Evolutionary conservation across 2,113 vertebrate genomes (phyloP), one percentile per base, ranked within the genome.

Genomic region (Cephalopterus ornatus): DNA sequence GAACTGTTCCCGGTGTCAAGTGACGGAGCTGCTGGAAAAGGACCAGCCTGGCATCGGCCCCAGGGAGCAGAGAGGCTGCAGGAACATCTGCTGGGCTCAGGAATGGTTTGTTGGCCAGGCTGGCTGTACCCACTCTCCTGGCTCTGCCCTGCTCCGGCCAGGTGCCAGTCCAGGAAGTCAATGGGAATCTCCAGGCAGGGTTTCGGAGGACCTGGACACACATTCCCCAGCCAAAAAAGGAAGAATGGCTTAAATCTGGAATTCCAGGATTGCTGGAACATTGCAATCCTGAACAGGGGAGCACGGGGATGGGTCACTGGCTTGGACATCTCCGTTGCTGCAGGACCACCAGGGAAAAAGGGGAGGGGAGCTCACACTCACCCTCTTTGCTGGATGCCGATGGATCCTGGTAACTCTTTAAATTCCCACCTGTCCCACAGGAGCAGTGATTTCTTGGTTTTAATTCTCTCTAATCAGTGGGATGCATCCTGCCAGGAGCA

Each of bases 81-180:
- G 91, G 78, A 97, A 97, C 96, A 97, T 96, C 95, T 97, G 97
- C 92, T 93, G 94, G 93, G 85, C 88, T 93, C 85, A 58, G 37
- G 65, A 92, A 52, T 3, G 1, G 71, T 58, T 44, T 70, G 88
- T 33, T 95, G 93, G 96, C 95, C 37, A 4, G 30, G 65, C 62
- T 81, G 81, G 83, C 83, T 11, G 8, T 6, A 44, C 52, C 93
- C 41, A 11, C 42, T 53, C 22, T 85, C 17, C 88, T 95, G 90
- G 93, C 92, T 83, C 85, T 85, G 74, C 53, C 74, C 62, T 37
- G 46, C 11, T 67, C 89, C 42, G 20, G 68, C 87, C 89, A 92
- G 85, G 62, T 92, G 96, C 89, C 87, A 90, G 92, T 49, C 72
- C 85, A 44, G 30, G 11, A 65, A 62, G 61, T 74, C 94, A 73